Percentiles rank a stretch among this genome's conserved stretches.
These are phyloP conservation scores for Nymphalis urticae DNA, from an alignment of 2,888 invertebrate species.

Conservation along the genomic window DNA sequence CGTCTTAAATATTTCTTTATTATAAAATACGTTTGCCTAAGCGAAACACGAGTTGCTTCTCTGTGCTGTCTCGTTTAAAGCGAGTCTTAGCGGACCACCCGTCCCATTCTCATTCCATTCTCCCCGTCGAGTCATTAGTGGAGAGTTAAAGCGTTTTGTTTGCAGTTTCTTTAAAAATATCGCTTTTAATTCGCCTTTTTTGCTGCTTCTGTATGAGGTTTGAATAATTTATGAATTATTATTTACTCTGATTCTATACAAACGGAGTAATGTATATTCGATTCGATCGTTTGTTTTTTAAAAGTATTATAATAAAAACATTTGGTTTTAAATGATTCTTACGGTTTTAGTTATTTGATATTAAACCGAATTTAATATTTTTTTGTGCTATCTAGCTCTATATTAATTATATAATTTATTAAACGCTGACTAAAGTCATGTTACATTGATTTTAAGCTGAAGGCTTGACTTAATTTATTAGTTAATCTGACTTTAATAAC, in stretches of 20 bases:
- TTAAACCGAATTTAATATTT: too few species aligned
- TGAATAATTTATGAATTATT: conserved; percentile 18
- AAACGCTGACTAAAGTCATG: too few species aligned
- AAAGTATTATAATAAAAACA: too few species aligned
- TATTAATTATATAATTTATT: too few species aligned
- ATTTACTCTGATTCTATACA: neutral
- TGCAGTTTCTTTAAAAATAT: conserved; percentile 26
- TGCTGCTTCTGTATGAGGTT: conserved; percentile 14
- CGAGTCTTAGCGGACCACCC: neutral
- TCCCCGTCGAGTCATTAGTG: conserved; percentile 22
- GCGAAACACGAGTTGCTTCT: conserved; percentile 8
- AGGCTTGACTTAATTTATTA: too few species aligned
- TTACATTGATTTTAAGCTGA: too few species aligned
- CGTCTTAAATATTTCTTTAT: conserved; percentile 1
- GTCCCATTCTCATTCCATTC: neutral
- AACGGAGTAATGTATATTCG: too few species aligned
- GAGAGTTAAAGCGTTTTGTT: conserved; percentile 29
- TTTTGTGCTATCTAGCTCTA: too few species aligned
- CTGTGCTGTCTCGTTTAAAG: conserved; percentile 7
- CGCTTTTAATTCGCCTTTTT: conserved; percentile 25
- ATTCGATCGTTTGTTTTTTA: too few species aligned
- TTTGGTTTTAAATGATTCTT: too few species aligned
- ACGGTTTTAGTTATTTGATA: too few species aligned
- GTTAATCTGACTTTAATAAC: too few species aligned
- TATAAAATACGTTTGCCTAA: neutral